A percentile compares a stretch with the other conserved stretches of the same genome.
These are phyloP conservation scores for Tangara arthus DNA, from an alignment of 2,797 vertebrate species.

Conservation along the genomic window DNA sequence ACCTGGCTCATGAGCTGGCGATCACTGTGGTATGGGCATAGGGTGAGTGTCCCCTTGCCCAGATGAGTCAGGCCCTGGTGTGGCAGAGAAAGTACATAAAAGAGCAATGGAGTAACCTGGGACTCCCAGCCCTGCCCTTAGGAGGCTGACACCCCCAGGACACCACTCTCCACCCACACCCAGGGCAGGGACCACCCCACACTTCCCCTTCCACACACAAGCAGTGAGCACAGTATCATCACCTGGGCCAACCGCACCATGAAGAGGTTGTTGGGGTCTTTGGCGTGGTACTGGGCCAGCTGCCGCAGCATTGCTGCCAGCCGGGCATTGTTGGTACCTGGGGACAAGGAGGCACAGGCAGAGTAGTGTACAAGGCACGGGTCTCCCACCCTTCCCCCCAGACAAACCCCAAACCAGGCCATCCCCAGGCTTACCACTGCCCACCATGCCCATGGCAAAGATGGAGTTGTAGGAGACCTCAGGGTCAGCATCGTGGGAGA, in stretches of 20 bases:
- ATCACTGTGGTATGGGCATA: slow-evolving; percentile 98
- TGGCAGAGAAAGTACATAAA: neutral
- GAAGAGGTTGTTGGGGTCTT: slow-evolving; percentile 99
- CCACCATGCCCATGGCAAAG: slow-evolving; percentile 99
- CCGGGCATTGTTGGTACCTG: slow-evolving; percentile 96
- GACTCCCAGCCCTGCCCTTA: neutral
- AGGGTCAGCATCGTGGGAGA: slow-evolving; percentile 95
- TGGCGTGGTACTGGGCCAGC: slow-evolving; percentile 96
- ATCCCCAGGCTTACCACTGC: slow-evolving; percentile 83
- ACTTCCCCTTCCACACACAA: neutral
- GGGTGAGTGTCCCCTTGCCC: slow-evolving; percentile 95
- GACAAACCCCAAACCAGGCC: rapidly evolving
- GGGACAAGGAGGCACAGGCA: neutral
- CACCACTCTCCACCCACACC: neutral
- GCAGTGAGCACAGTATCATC: neutral
- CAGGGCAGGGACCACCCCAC: neutral
- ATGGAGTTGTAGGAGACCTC: slow-evolving; percentile 99
- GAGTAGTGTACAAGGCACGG: rapidly evolving
- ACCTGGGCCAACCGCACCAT: slow-evolving; percentile 99
- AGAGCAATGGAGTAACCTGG: rapidly evolving
- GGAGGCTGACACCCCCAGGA: neutral
- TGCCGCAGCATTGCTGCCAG: slow-evolving; percentile 96
- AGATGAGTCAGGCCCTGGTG: slow-evolving; percentile 93
- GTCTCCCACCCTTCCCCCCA: neutral
- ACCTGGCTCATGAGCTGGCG: slow-evolving; percentile 99